Percentiles rank a stretch among this genome's conserved stretches.
phyloP scores from a whole-genome alignment of 1,140 invertebrate species.

The Euglossa dilemma region DNA sequence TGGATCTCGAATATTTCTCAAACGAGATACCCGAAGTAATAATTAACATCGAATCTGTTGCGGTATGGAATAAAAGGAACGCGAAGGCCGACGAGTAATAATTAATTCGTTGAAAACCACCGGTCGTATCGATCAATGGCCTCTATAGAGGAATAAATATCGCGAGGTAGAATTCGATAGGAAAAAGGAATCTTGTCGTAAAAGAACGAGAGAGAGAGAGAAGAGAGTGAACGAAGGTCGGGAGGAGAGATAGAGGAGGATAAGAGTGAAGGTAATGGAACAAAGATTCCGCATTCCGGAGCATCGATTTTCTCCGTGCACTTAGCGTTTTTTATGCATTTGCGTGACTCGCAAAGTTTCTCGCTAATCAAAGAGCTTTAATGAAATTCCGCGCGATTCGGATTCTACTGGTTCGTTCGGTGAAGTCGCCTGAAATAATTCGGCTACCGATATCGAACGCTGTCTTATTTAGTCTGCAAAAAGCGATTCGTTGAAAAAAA shows the following conservation, averaged over 20 bases:
- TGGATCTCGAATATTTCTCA: neutral
- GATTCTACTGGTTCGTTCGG: constrained; percentile 21
- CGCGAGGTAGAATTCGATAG: neutral
- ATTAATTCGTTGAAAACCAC: neutral
- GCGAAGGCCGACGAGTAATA: neutral
- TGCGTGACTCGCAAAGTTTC: constrained; percentile 55
- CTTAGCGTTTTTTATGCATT: constrained; percentile 53
- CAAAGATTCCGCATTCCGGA: constrained; percentile 24
- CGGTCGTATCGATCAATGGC: neutral
- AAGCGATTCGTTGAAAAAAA: neutral
- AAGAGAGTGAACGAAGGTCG: neutral
- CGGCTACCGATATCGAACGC: neutral
- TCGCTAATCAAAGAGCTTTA: constrained; percentile 49
- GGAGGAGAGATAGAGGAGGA: neutral
- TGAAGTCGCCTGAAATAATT: constrained; percentile 37
- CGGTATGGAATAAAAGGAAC: too few species aligned
- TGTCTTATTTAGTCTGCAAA: neutral
- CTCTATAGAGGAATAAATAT: neutral
- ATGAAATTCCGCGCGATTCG: constrained; percentile 65
- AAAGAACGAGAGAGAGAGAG: neutral
- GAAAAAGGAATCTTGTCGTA: neutral
- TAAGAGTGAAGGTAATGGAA: neutral
- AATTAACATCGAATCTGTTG: neutral
- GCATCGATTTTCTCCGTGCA: constrained; percentile 53
- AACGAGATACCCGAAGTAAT: neutral